These are phyloP conservation scores for Colletes collaris DNA, from an alignment of 2,888 invertebrate species.

Conservation along the genomic window DNA sequence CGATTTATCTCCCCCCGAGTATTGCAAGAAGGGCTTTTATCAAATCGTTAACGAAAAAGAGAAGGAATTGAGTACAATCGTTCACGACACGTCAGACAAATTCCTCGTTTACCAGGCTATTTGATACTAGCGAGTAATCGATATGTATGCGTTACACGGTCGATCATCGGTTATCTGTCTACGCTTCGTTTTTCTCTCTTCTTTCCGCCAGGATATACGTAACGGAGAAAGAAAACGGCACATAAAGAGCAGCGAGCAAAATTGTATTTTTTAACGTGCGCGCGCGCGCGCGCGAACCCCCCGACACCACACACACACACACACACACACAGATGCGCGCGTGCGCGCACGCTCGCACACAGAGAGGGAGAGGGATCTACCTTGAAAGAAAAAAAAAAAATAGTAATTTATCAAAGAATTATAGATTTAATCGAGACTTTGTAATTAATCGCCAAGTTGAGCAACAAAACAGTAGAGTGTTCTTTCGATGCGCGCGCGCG, in stretches of 20 bases:
- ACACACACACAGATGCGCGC: conserved; percentile 29
- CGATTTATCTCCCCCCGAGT: background rate
- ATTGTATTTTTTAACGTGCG: conserved; percentile 68
- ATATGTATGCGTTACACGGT: conserved; percentile 30
- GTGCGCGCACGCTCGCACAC: conserved; percentile 20
- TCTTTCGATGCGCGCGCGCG: conserved; percentile 8
- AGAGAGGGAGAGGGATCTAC: conserved; percentile 56
- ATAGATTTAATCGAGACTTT: conserved; percentile 43
- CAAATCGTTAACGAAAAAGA: background rate
- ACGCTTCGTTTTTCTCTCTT: conserved; percentile 16
- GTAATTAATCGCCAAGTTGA: conserved; percentile 21
- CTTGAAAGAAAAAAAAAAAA: conserved; percentile 19
- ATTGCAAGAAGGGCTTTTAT: background rate
- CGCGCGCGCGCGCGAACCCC: no score
- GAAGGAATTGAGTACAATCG: background rate
- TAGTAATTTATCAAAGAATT: conserved; percentile 38
- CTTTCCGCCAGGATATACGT: conserved; percentile 45
- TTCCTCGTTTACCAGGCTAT: background rate
- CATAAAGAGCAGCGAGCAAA: conserved; percentile 61
- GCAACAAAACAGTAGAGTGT: background rate
- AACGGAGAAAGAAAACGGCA: conserved; percentile 20
- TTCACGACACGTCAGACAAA: background rate
- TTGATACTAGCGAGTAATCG: background rate
- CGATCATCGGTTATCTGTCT: conserved; percentile 27
- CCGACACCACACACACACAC: conserved; percentile 8